Evolutionary conservation across 2,888 invertebrate genomes (phyloP).

Genomic region (Iphiclides podalirius): DNA sequence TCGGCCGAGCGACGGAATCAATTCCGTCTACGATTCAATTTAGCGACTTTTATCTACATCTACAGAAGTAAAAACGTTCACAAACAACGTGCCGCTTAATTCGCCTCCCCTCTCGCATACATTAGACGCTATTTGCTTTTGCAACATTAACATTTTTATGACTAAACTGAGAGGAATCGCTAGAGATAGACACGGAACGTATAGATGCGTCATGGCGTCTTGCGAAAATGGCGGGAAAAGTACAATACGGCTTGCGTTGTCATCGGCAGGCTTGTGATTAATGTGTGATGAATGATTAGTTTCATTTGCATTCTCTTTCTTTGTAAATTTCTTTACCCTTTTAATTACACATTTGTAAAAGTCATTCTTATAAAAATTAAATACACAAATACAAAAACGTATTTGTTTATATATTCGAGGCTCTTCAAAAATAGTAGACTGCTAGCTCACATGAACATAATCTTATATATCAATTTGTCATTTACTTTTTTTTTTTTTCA

Average conservation of each 20-base stretch:
- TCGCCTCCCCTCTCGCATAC: conserved; percentile 67
- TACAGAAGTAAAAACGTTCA: conserved; percentile 45
- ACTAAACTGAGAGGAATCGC: conserved; percentile 73
- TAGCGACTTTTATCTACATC: conserved; percentile 45
- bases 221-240: conserved; percentile 10
- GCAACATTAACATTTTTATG: conserved; percentile 79
- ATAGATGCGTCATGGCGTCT: conserved; percentile 23
- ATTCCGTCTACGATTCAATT: conserved; percentile 51
- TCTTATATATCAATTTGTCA: too few species aligned
- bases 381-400: too few species aligned
- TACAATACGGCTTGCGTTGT: background rate
- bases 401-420: too few species aligned
- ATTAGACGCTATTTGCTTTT: conserved; percentile 76
- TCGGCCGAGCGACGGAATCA: conserved; percentile 36
- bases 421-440: too few species aligned
- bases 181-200: conserved; percentile 53
- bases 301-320: too few species aligned
- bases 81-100: conserved; percentile 50
- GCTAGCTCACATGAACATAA: too few species aligned
- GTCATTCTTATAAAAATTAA: too few species aligned
- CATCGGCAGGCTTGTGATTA: background rate
- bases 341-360: too few species aligned
- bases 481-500: too few species aligned
- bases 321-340: too few species aligned
- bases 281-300: background rate